Evolutionary conservation across 2,888 invertebrate species (phyloP).

Genomic region (Cotesia congregata): DNA sequence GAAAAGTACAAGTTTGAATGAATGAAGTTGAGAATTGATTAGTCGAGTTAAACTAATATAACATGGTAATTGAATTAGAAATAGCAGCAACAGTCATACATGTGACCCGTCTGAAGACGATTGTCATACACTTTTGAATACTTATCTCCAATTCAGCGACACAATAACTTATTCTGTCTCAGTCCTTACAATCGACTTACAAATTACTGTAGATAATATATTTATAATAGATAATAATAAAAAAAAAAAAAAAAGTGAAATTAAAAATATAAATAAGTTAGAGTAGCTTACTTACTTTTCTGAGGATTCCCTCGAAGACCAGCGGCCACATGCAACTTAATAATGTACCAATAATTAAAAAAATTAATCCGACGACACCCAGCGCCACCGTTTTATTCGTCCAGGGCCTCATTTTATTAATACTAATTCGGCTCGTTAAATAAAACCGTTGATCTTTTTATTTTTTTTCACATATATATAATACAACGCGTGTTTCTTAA

Average conservation of each 20-base stretch:
- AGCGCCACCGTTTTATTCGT: not conserved
- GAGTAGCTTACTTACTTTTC: not conserved
- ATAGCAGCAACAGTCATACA: slow-evolving; percentile 19
- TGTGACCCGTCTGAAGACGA: slow-evolving; percentile 26
- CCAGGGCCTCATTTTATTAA: not conserved
- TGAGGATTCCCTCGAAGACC: not conserved
- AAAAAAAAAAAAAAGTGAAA: too few relatives aligned
- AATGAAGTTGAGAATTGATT: slow-evolving; percentile 11
- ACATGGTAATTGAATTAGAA: slow-evolving; percentile 35
- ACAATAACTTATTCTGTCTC: not conserved
- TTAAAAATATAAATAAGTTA: too few relatives aligned
- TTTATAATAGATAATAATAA: too few relatives aligned
- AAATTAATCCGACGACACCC: not conserved
- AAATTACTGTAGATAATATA: too few relatives aligned
- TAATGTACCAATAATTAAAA: not conserved
- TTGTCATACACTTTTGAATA: slow-evolving; percentile 7
- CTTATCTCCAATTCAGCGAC: not conserved
- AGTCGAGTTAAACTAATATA: slow-evolving; percentile 29
- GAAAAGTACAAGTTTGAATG: slow-evolving; percentile 8
- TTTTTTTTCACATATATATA: not conserved
- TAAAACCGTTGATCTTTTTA: not conserved
- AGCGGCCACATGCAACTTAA: not conserved
- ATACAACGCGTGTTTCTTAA: not conserved
- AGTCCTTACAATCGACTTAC: too few relatives aligned
- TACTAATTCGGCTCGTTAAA: not conserved